Evolutionary conservation across 2,113 vertebrate genomes (phyloP).

Genomic region (Microcebus griseorufus): DNA sequence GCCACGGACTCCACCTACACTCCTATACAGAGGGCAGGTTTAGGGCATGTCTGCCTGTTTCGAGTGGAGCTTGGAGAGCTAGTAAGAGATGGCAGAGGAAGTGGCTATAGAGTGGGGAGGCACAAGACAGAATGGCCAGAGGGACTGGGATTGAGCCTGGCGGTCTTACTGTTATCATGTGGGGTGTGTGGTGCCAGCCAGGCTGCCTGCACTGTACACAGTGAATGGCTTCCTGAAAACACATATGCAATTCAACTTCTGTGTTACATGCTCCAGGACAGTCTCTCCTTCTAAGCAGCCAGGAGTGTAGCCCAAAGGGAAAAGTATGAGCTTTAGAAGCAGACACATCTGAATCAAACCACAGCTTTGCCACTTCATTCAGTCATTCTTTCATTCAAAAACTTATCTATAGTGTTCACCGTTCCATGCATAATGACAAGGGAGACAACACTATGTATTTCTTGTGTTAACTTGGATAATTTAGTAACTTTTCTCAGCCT

Average conservation of each 20-base stretch:
- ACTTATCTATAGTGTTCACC: not conserved
- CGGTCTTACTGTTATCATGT: not conserved
- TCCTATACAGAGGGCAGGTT: not conserved
- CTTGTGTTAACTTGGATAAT: not conserved
- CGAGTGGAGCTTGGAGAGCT: not conserved
- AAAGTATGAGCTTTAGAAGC: not conserved
- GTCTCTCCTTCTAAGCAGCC: not conserved
- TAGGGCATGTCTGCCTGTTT: not conserved
- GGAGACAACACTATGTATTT: not conserved
- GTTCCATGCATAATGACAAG: not conserved
- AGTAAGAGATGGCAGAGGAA: not conserved
- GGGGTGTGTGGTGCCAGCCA: not conserved
- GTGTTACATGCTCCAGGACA: not conserved
- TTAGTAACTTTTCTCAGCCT: not conserved
- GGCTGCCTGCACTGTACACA: not conserved
- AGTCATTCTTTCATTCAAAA: not conserved
- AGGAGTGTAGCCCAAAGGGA: not conserved
- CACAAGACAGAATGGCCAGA: not conserved
- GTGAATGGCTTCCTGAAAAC: accelerated
- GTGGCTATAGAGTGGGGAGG: not conserved
- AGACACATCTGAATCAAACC: not conserved
- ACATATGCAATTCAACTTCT: not conserved
- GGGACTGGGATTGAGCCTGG: not conserved
- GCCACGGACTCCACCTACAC: too few species aligned
- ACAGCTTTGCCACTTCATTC: not conserved